Percentiles rank a stretch among this genome's conserved stretches.
phyloP scores from a whole-genome alignment of 1,140 invertebrate genomes.

The Drosophila ohnishii region DNA sequence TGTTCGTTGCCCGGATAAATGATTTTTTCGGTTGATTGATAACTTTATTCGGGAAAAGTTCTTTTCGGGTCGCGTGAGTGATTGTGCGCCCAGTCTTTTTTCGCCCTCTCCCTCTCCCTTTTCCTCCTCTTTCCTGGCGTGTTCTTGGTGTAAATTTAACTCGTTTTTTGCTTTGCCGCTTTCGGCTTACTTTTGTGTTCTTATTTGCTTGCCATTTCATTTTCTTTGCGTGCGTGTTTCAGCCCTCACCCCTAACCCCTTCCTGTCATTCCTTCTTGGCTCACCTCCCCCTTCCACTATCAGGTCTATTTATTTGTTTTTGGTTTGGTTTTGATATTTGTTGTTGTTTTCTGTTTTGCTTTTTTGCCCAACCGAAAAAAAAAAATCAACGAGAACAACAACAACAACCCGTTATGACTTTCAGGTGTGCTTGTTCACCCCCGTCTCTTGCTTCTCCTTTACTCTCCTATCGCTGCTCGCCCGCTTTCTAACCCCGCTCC shows the following conservation, averaged over 20 bases:
- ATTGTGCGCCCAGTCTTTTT: conserved; percentile 26
- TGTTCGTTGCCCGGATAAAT: conserved; percentile 24
- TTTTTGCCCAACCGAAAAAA: conserved; percentile 31
- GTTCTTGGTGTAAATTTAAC: conserved; percentile 67
- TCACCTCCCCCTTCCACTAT: neutral
- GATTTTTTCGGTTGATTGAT: conserved; percentile 60
- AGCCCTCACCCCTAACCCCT: neutral
- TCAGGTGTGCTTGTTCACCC: conserved; percentile 36
- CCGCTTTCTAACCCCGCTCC: conserved; percentile 6
- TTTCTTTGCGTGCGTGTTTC: conserved; percentile 46
- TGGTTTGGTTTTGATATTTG: conserved; percentile 31
- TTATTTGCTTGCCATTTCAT: conserved; percentile 71
- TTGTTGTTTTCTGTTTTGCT: conserved; percentile 14
- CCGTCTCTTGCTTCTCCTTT: conserved; percentile 4
- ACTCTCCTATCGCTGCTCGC: conserved; percentile 4
- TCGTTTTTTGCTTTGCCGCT: conserved; percentile 56
- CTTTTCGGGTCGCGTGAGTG: conserved; percentile 46
- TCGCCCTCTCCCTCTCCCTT: conserved; percentile 23
- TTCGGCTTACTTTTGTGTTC: conserved; percentile 53
- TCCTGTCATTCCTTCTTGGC: conserved; percentile 1
- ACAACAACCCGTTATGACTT: conserved; percentile 60
- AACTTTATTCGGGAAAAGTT: conserved; percentile 52
- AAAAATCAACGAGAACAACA: conserved; percentile 17
- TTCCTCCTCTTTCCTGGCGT: conserved; percentile 2
- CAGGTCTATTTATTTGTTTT: conserved; percentile 36